A percentile compares a stretch with the other conserved stretches of the same genome.
Conservation (phyloP, 1,140 invertebrate genomes). For the Aphaenogaster floridana region DNA sequence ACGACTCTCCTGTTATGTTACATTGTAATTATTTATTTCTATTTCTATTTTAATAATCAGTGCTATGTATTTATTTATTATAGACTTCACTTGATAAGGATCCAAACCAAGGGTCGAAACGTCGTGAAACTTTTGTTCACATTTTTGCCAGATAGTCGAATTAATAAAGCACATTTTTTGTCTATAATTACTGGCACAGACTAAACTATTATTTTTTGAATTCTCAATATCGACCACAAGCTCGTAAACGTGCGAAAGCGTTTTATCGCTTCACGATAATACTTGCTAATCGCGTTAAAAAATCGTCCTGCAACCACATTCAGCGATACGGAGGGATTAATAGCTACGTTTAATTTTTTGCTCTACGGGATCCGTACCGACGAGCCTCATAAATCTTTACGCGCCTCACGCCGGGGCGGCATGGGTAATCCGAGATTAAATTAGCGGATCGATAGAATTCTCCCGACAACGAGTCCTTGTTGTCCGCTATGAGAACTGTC, state of each 20-base stretch:
- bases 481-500: slow-evolving; percentile 27
- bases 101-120: too few species aligned
- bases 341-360: slow-evolving; percentile 38
- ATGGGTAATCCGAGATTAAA: slow-evolving; percentile 51
- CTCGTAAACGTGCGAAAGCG: not conserved
- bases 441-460: slow-evolving; percentile 47
- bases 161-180: too few species aligned
- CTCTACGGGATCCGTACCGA: not conserved
- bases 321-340: slow-evolving; percentile 18
- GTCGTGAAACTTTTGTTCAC: too few species aligned
- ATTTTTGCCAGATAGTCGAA: too few species aligned
- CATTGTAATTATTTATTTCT: too few species aligned
- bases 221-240: not conserved
- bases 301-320: not conserved
- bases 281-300: slow-evolving; percentile 25
- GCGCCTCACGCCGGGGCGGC: slow-evolving; percentile 1
- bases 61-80: too few species aligned
- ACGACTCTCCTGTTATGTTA: too few species aligned
- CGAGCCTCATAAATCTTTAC: slow-evolving; percentile 48
- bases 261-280: not conserved
- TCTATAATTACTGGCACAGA: too few species aligned
- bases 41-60: too few species aligned
- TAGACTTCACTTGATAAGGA: too few species aligned
- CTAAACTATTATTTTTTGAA: too few species aligned
- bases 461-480: slow-evolving; percentile 23